phyloP scores from a whole-genome alignment of 2,888 invertebrate genomes.

The Byasa hedistus region DNA sequence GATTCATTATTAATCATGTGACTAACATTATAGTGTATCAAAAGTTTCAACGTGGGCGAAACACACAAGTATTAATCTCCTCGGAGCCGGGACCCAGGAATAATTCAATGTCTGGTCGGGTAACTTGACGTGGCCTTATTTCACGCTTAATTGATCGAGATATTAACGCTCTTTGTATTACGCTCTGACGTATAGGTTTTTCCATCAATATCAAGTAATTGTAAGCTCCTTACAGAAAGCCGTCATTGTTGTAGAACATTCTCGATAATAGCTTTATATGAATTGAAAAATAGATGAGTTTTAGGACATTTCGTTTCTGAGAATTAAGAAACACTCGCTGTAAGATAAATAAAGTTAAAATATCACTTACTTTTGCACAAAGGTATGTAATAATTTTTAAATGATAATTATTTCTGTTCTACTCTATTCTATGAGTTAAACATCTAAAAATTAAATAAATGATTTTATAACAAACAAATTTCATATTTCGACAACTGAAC shows the following conservation, averaged over 20 bases:
- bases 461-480: background rate
- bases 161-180: constrained; percentile 28
- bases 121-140: constrained; percentile 50
- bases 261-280: background rate
- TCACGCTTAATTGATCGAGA: constrained; percentile 47
- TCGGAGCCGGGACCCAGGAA: constrained; percentile 31
- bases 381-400: no score
- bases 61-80: constrained; percentile 17
- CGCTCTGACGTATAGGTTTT: constrained; percentile 9
- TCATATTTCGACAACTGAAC: background rate
- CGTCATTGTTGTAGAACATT: background rate
- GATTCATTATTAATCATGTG: background rate
- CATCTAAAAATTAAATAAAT: background rate
- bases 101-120: constrained; percentile 42
- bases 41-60: background rate
- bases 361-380: no score
- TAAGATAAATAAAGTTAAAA: no score
- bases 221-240: background rate
- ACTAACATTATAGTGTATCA: background rate
- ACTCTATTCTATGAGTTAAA: background rate
- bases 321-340: no score
- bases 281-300: background rate
- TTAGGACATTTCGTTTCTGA: no score
- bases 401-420: no score
- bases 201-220: constrained; percentile 8